These are phyloP conservation scores for Sorex maritimensis DNA, from an alignment of 2,797 vertebrate genomes.

Conservation along the genomic window DNA sequence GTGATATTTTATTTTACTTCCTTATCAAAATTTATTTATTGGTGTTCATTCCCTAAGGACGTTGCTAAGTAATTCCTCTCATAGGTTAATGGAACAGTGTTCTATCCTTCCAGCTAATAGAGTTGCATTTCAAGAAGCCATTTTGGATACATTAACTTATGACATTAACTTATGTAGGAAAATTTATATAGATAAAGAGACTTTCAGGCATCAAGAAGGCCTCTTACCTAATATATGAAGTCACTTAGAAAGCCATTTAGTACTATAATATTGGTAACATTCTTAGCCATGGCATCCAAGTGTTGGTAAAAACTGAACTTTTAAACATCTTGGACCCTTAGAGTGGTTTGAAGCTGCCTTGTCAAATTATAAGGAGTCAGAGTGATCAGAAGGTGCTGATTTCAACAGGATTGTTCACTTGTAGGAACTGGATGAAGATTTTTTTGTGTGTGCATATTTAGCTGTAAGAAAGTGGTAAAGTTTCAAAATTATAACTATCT, in stretches of 20 bases:
- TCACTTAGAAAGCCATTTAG: slow-evolving; percentile 46
- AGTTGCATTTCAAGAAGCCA: slow-evolving; percentile 40
- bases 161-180: slow-evolving; percentile 42
- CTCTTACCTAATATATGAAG: slow-evolving; percentile 43
- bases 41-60: slow-evolving; percentile 43
- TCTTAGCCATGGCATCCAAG: background rate
- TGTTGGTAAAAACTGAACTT: slow-evolving; percentile 27
- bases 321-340: slow-evolving; percentile 34
- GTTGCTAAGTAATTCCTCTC: slow-evolving; percentile 54
- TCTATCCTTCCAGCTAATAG: slow-evolving; percentile 40
- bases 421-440: background rate
- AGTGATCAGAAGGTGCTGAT: background rate
- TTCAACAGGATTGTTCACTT: slow-evolving; percentile 58
- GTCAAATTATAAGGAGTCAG: slow-evolving; percentile 41
- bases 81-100: slow-evolving; percentile 51
- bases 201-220: background rate
- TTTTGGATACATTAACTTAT: slow-evolving; percentile 57
- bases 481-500: background rate
- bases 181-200: slow-evolving; percentile 14
- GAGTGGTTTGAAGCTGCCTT: slow-evolving; percentile 43
- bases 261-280: background rate
- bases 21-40: slow-evolving; percentile 66
- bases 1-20: slow-evolving; percentile 36
- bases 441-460: background rate
- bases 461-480: background rate